Evolutionary conservation across 2,797 vertebrate genomes (phyloP).

Genomic region (Rhinophrynus dorsalis): DNA sequence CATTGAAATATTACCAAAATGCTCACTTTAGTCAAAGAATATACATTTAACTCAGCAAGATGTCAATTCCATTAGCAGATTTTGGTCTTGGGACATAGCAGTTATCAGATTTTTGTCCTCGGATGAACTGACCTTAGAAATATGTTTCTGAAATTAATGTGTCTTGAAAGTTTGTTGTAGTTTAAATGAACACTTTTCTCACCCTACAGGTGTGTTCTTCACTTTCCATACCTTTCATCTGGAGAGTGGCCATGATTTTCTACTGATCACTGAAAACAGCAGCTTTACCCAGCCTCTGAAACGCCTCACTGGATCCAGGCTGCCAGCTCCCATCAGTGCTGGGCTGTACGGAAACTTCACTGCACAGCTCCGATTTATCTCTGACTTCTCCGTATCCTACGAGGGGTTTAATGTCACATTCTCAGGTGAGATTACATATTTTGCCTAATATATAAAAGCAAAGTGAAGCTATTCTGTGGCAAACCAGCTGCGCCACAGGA

Average conservation of each 20-base stretch:
- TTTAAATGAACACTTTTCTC: not conserved
- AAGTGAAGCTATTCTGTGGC: too few relatives aligned
- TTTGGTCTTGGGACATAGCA: too few relatives aligned
- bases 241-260: constrained; percentile 93
- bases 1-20: too few relatives aligned
- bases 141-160: not conserved
- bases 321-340: constrained; percentile 87
- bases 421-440: constrained; percentile 73
- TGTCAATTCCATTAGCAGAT: too few relatives aligned
- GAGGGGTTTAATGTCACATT: constrained; percentile 99
- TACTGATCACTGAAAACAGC: constrained; percentile 90
- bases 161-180: not conserved
- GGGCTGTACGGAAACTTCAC: constrained; percentile 96
- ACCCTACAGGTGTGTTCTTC: constrained; percentile 86
- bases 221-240: constrained; percentile 97
- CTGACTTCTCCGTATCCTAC: constrained; percentile 97
- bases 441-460: too few relatives aligned
- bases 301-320: constrained; percentile 86
- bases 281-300: constrained; percentile 91
- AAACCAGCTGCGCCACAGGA: too few relatives aligned
- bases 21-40: too few relatives aligned
- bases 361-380: constrained; percentile 94
- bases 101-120: not conserved
- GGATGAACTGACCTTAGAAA: not conserved
- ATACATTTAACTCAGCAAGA: too few relatives aligned